phyloP scores from a whole-genome alignment of 1,140 invertebrate genomes.

The Triops longicaudatus region DNA sequence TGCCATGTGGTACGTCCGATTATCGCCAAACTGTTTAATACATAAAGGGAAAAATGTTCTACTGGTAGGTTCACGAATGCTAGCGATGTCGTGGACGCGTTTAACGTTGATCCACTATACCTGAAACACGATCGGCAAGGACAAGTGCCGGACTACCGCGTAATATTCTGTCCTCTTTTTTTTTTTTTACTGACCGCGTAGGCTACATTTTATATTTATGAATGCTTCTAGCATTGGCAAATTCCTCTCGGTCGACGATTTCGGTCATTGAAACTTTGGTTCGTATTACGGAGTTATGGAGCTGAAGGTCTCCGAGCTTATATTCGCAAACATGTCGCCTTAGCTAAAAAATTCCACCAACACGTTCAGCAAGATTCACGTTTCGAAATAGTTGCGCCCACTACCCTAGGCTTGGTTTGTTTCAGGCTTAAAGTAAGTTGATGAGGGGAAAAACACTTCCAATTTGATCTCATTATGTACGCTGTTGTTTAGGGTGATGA shows the following conservation, averaged over 20 bases:
- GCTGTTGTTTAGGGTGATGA: conserved; percentile 57
- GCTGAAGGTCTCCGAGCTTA: conserved; percentile 66
- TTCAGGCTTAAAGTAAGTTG: conserved; percentile 74
- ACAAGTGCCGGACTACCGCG: conserved; percentile 47
- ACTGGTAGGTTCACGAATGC: conserved; percentile 50
- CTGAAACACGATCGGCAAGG: conserved; percentile 44
- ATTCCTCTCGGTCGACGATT: conserved; percentile 84
- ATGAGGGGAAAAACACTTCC: conserved; percentile 17
- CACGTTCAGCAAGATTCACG: conserved; percentile 57
- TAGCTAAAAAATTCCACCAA: conserved; percentile 68
- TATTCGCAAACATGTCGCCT: conserved; percentile 61
- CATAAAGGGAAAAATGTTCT: neutral
- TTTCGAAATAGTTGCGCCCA: conserved; percentile 67
- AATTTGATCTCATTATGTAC: too few species aligned
- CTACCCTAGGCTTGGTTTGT: conserved; percentile 73
- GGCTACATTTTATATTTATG: conserved; percentile 15
- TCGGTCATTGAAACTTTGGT: conserved; percentile 89
- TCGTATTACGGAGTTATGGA: conserved; percentile 76
- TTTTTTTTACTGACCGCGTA: too few species aligned
- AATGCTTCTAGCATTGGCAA: conserved; percentile 73
- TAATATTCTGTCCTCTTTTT: conserved; percentile 32
- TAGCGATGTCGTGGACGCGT: conserved; percentile 42
- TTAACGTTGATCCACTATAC: conserved; percentile 53
- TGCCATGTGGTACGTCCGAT: conserved; percentile 55
- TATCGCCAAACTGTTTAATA: neutral